These are phyloP conservation scores for Amphipoea oculea DNA, from an alignment of 2,888 invertebrate genomes.

Conservation along the genomic window DNA sequence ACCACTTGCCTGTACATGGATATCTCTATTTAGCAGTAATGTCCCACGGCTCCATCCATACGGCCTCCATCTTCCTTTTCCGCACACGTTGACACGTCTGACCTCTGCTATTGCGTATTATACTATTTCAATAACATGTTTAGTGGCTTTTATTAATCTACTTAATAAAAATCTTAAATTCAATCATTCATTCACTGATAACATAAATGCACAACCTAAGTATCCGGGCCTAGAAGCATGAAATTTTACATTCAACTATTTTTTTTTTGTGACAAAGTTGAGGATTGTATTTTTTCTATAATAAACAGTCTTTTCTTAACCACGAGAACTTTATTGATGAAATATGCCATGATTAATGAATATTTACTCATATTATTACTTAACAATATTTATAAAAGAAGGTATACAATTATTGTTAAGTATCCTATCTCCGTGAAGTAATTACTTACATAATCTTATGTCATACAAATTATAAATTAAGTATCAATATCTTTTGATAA, in stretches of 20 bases:
- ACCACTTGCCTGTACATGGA: neutral
- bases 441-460: neutral
- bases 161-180: neutral
- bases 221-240: neutral
- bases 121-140: neutral
- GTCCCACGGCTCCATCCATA: neutral
- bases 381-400: neutral
- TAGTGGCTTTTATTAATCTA: neutral
- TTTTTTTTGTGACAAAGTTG: neutral
- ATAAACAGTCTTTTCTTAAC: neutral
- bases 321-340: neutral
- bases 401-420: no score
- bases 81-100: neutral
- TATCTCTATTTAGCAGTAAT: neutral
- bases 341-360: neutral
- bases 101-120: neutral
- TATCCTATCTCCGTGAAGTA: conserved; percentile 12
- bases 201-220: neutral
- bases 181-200: neutral
- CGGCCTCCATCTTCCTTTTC: neutral
- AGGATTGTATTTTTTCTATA: neutral
- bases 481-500: conserved; percentile 4
- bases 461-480: neutral
- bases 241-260: neutral
- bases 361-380: neutral